Conservation (phyloP, 2,888 invertebrate species). For the Plusia festucae region DNA sequence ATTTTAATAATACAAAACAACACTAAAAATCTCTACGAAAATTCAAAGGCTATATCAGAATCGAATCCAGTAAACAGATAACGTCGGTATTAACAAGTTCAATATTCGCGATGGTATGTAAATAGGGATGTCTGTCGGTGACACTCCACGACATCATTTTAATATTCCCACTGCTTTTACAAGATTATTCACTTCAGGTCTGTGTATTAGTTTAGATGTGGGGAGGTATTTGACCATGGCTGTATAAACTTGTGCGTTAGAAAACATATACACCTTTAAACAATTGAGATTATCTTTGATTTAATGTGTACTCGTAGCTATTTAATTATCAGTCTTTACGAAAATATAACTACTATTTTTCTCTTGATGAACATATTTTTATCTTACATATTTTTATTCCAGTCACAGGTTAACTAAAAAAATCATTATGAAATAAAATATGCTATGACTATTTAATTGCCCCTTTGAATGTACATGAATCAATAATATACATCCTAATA, state of each 20-base stretch:
- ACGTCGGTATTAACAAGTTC: constrained; percentile 51
- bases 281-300: no score
- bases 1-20: no score
- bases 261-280: no score
- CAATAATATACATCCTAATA: background rate
- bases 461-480: background rate
- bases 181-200: constrained; percentile 44
- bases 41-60: constrained; percentile 17
- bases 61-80: constrained; percentile 43
- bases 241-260: no score
- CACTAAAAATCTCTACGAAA: background rate
- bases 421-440: no score
- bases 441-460: no score
- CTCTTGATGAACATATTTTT: no score
- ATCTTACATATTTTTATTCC: no score
- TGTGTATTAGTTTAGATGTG: constrained; percentile 4
- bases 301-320: no score
- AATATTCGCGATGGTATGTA: constrained; percentile 56
- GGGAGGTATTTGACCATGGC: background rate
- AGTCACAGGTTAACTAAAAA: no score
- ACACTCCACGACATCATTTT: constrained; percentile 47
- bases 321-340: no score
- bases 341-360: no score
- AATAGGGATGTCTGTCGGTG: constrained; percentile 51
- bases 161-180: constrained; percentile 53